phyloP scores from a whole-genome alignment of 2,113 vertebrate genomes.

The Beaufortia kweichowensis region DNA sequence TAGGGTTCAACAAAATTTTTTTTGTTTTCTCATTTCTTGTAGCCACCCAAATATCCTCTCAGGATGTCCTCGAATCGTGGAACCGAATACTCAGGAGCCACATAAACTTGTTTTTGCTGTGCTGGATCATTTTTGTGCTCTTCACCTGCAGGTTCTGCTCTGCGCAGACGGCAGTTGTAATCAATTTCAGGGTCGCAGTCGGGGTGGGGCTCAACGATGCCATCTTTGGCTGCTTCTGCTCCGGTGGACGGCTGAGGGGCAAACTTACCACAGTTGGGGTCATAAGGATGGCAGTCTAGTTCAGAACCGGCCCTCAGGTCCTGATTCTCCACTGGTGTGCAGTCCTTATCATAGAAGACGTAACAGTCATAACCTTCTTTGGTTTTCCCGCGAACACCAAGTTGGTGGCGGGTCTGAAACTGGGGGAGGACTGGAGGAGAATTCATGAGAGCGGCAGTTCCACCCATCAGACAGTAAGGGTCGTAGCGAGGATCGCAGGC shows the following conservation, averaged over 20 bases:
- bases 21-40: constrained; percentile 59
- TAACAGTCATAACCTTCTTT: constrained; percentile 77
- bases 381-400: constrained; percentile 73
- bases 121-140: constrained; percentile 50
- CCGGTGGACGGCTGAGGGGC: constrained; percentile 27
- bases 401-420: constrained; percentile 68
- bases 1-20: not conserved
- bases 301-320: constrained; percentile 51
- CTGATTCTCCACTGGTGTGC: constrained; percentile 62
- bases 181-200: constrained; percentile 78
- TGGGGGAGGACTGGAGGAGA: constrained; percentile 62
- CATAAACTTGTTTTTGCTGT: constrained; percentile 42
- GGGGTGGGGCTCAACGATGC: constrained; percentile 69
- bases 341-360: constrained; percentile 77
- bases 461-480: constrained; percentile 71
- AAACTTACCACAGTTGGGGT: constrained; percentile 71
- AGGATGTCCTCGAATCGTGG: constrained; percentile 71
- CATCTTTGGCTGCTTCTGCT: constrained; percentile 48
- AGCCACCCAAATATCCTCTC: constrained; percentile 59
- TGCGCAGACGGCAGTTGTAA: constrained; percentile 76
- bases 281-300: constrained; percentile 73
- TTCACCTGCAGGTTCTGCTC: constrained; percentile 45
- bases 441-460: constrained; percentile 63
- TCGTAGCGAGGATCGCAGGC: constrained; percentile 70
- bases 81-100: constrained; percentile 40